A percentile compares a stretch with the other conserved stretches of the same genome.
These are phyloP conservation scores for Crax fasciolata DNA, from an alignment of 2,797 vertebrate genomes.

Conservation along the genomic window DNA sequence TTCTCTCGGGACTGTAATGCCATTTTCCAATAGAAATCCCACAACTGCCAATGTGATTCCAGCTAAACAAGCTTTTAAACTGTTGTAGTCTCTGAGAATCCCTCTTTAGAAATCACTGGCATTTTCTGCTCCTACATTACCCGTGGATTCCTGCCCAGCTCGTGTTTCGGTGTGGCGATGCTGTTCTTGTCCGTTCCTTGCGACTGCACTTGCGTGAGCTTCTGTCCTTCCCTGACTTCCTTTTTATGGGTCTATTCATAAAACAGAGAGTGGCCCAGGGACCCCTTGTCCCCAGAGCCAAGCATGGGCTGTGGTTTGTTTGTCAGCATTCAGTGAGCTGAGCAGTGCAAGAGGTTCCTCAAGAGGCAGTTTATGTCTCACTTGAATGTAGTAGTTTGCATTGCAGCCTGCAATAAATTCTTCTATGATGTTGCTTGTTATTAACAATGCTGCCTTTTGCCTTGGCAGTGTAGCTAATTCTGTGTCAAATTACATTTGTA, in stretches of 20 bases:
- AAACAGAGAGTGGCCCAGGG: not conserved
- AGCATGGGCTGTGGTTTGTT: not conserved
- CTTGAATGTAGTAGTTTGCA: not conserved
- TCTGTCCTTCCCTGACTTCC: not conserved
- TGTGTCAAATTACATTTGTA: not conserved
- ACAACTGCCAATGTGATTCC: not conserved
- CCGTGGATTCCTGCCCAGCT: constrained; percentile 17
- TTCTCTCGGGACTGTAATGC: not conserved
- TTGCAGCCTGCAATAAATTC: constrained; percentile 14
- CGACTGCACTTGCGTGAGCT: not conserved
- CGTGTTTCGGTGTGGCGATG: not conserved
- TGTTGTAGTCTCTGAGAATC: not conserved
- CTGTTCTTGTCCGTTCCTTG: not conserved
- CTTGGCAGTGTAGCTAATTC: constrained; percentile 11
- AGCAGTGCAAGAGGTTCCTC: constrained; percentile 17
- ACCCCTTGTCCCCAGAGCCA: not conserved
- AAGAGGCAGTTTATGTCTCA: not conserved
- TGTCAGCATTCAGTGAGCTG: not conserved
- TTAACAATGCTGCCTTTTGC: not conserved
- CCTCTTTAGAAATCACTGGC: constrained; percentile 11
- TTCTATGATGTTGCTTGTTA: not conserved
- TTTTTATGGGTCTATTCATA: constrained; percentile 30
- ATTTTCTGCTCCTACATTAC: not conserved
- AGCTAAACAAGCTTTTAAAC: constrained; percentile 54
- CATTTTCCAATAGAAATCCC: constrained; percentile 34